Percentiles rank a stretch among this genome's conserved stretches.
Conservation (phyloP, 2,888 invertebrate species). For the Acanthacorydalis orientalis region DNA sequence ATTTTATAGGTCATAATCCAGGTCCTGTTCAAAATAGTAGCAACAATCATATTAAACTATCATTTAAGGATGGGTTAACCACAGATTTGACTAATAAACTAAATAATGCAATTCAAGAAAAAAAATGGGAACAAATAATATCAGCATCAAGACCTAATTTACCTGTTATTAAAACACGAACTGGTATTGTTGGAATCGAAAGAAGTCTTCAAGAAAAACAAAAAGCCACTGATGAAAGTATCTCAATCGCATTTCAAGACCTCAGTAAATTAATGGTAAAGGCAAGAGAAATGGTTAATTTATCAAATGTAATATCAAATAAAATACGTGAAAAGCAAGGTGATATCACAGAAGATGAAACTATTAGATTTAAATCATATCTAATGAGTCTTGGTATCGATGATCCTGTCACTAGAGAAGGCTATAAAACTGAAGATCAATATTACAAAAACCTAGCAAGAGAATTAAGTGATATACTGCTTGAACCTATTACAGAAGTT, state of each 20-base stretch:
- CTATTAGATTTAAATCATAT: constrained; percentile 81
- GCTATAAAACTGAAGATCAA: constrained; percentile 68
- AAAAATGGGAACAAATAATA: constrained; percentile 40
- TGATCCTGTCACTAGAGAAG: constrained; percentile 91
- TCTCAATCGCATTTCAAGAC: constrained; percentile 89
- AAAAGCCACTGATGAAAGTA: constrained; percentile 79
- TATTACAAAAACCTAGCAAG: constrained; percentile 74
- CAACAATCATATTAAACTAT: constrained; percentile 62
- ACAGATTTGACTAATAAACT: constrained; percentile 43
- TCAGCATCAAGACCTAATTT: constrained; percentile 17
- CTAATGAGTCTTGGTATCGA: constrained; percentile 92
- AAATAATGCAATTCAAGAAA: constrained; percentile 41
- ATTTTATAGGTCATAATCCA: constrained; percentile 38
- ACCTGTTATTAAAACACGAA: constrained; percentile 48
- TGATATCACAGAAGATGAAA: constrained; percentile 94
- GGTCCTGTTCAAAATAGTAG: constrained; percentile 59
- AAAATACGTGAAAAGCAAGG: constrained; percentile 91
- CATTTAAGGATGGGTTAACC: constrained; percentile 70
- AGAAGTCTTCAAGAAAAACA: constrained; percentile 80
- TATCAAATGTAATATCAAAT: constrained; percentile 80
- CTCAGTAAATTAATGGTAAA: constrained; percentile 84
- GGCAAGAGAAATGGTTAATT: constrained; percentile 92
- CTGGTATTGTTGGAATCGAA: constrained; percentile 94
- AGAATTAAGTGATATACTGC: constrained; percentile 69
- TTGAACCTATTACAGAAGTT: constrained; percentile 66